A percentile compares a stretch with the other conserved stretches of the same genome.
Evolutionary conservation across 2,888 invertebrate species (phyloP).

Genomic region (Anthoptus insignis): DNA sequence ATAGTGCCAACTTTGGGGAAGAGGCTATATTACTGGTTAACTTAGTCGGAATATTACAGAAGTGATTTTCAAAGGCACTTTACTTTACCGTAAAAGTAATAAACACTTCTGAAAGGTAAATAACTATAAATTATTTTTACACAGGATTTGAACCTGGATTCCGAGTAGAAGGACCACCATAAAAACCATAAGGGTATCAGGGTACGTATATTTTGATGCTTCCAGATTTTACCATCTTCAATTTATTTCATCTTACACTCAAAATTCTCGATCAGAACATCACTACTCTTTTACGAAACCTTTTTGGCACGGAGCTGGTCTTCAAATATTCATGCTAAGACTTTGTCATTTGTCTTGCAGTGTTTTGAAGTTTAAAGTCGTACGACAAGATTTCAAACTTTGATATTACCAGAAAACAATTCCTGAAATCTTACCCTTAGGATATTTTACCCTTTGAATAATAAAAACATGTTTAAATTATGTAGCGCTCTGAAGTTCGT

Average conservation of each 20-base stretch:
- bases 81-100: too few relatives aligned
- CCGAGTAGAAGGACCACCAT: too few relatives aligned
- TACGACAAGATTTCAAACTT: not conserved
- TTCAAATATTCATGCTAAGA: constrained; percentile 25
- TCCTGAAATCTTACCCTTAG: not conserved
- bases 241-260: not conserved
- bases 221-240: not conserved
- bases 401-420: not conserved
- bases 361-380: constrained; percentile 1
- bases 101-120: too few relatives aligned
- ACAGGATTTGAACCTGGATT: too few relatives aligned
- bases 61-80: too few relatives aligned
- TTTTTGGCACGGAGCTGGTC: constrained; percentile 11
- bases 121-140: too few relatives aligned
- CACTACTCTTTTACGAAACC: not conserved
- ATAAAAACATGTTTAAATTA: not conserved
- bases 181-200: too few relatives aligned
- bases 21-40: too few relatives aligned
- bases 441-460: not conserved
- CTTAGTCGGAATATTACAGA: too few relatives aligned
- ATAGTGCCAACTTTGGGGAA: too few relatives aligned
- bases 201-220: too few relatives aligned
- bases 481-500: too few relatives aligned
- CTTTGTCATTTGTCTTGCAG: constrained; percentile 5
- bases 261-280: not conserved